A percentile compares a stretch with the other conserved stretches of the same genome.
Evolutionary conservation across 2,113 vertebrate species (phyloP).

Genomic region (Tetrax tetrax): DNA sequence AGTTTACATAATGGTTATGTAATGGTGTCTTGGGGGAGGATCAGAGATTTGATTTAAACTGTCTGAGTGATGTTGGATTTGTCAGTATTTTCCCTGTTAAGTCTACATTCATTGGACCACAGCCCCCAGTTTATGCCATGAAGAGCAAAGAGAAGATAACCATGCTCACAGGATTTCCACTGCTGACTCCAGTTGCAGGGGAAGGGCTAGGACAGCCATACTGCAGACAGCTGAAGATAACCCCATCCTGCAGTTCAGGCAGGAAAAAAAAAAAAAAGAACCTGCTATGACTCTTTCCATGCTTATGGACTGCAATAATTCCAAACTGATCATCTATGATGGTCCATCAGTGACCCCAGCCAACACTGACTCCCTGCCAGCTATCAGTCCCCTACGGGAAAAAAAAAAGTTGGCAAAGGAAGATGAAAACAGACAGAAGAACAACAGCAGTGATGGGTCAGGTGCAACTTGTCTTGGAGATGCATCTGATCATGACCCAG

Average conservation of each 20-base stretch:
- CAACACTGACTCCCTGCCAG: not conserved
- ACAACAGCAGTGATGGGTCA: not conserved
- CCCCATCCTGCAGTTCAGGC: not conserved
- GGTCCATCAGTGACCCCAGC: not conserved
- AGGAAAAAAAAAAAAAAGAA: not conserved
- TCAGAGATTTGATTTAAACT: not conserved
- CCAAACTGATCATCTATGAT: not conserved
- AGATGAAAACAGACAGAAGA: not conserved
- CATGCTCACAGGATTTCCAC: not conserved
- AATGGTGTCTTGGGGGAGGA: not conserved
- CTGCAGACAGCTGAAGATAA: not conserved
- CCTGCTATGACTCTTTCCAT: not conserved
- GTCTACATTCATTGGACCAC: not conserved
- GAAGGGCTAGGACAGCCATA: not conserved
- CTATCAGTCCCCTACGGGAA: not conserved
- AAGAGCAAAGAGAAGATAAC: not conserved
- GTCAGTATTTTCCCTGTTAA: not conserved
- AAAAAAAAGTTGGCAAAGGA: not conserved
- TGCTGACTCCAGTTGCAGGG: not conserved
- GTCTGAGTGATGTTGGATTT: not conserved
- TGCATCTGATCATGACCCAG: not conserved
- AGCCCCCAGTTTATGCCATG: not conserved
- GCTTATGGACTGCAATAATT: not conserved
- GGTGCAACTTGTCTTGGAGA: not conserved
- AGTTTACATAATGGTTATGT: slow-evolving; percentile 39